Evolutionary conservation across 2,888 invertebrate genomes (phyloP).

Genomic region (Drosophila melanosoma): DNA sequence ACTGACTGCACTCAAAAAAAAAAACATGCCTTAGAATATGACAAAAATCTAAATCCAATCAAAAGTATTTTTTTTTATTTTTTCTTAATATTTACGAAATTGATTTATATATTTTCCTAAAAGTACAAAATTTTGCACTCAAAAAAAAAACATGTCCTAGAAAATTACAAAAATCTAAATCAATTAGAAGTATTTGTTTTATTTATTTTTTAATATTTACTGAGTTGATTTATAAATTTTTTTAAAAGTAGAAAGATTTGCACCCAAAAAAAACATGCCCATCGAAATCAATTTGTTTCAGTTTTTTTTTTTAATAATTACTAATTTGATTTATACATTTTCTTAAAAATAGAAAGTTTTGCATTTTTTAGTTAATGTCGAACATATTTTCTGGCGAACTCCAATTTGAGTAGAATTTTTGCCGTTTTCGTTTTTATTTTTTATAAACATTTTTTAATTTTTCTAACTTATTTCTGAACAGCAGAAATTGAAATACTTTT

Average conservation of each 20-base stretch:
- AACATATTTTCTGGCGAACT: too few relatives aligned
- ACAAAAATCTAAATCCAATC: not conserved
- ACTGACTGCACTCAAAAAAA: conserved; percentile 9
- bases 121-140: not conserved
- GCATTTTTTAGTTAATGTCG: too few relatives aligned
- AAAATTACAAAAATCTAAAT: too few relatives aligned
- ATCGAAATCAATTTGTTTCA: too few relatives aligned
- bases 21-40: not conserved
- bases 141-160: not conserved
- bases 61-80: not conserved
- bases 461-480: not conserved
- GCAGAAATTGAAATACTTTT: not conserved
- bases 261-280: not conserved
- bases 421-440: not conserved
- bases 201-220: too few relatives aligned
- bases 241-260: too few relatives aligned
- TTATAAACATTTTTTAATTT: not conserved
- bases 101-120: not conserved
- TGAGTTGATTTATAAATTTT: too few relatives aligned
- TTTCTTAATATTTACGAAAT: not conserved
- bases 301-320: too few relatives aligned
- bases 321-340: too few relatives aligned
- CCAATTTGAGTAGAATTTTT: too few relatives aligned
- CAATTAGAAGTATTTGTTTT: too few relatives aligned
- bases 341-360: too few relatives aligned